phyloP scores from a whole-genome alignment of 2,888 invertebrate genomes.

The Habrosyne pyritoides region DNA sequence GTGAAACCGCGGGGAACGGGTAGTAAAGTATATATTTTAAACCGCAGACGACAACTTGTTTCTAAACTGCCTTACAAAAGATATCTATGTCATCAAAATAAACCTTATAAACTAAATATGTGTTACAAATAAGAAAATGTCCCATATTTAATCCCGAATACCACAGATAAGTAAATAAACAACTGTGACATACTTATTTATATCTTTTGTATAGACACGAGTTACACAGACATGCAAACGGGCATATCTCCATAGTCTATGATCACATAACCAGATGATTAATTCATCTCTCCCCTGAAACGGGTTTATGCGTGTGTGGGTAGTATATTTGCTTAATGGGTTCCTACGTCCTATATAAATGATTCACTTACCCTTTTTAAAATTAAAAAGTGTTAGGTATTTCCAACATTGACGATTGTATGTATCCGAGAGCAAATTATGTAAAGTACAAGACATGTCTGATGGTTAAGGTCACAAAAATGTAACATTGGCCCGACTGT shows the following conservation, averaged over 20 bases:
- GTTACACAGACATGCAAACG: not conserved
- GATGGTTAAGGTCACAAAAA: constrained; percentile 83
- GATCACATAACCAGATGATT: constrained; percentile 6
- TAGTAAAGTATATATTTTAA: too few relatives aligned
- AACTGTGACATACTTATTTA: not conserved
- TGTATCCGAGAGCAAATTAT: constrained; percentile 36
- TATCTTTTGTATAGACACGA: not conserved
- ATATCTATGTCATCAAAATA: not conserved
- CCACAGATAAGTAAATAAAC: not conserved
- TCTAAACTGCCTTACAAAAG: too few relatives aligned
- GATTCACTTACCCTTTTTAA: not conserved
- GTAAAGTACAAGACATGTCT: constrained; percentile 65
- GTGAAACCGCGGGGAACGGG: too few relatives aligned
- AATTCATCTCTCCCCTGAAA: not conserved
- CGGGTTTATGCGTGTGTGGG: not conserved
- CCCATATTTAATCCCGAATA: not conserved
- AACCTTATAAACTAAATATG: not conserved
- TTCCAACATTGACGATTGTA: not conserved
- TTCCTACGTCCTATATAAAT: not conserved
- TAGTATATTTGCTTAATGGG: not conserved
- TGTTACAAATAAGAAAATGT: too few relatives aligned
- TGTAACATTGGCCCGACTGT: too few relatives aligned
- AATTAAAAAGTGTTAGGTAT: not conserved
- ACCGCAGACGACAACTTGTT: too few relatives aligned
- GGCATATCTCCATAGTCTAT: not conserved